Base-by-base conservation (phyloP, 2,888 invertebrate species). In the Leptinotarsa juncta region DNA sequence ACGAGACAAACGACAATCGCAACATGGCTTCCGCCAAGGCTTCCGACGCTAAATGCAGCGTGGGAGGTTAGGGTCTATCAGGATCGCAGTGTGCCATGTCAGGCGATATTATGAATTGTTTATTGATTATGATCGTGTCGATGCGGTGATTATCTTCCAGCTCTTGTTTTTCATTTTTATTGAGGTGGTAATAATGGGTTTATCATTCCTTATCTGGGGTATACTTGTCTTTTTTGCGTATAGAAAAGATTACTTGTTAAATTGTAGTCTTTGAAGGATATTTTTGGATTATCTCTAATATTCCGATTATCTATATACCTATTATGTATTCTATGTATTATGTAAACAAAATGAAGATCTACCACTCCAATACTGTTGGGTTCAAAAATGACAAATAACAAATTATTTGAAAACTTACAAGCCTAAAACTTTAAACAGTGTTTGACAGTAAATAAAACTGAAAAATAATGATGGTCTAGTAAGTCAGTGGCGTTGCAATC, bases 1-100 rank as follows among this genome's bases (percentile, higher is more conserved):
- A 42, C 79, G 68, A 67, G 65, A 68, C 65, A 83, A 80, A 82
- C 82, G 80, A 81, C 83, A 83, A 81, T 82, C 81, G 76, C 81
- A 82, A 83, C 79, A 83, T 84, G 83, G 85, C 85, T 83, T 85
- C 86, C 82, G 82, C 83, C 81, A 74, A 53, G 81, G 80, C 77
- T 84, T 83, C 81, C 81, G 81, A 80, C 80, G 55, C 65, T 60
- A 71, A 76, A 71, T 68, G 76, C 26, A 2, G 42, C 26, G 62
- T 70, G 50, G 51, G 69, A 60, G 20, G 50, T 60, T 48, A 49
- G 15, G 42, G 42, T 42, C 42, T 42, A 42, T 42, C 42, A 32
- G 50, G 55, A 53, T 68, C 53, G 20, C 14, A 10, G 68, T 70
- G 49, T 70, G 23, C 32, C 51, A 70, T 60, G 69, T 48, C 60